Base-by-base conservation (phyloP, 2,888 invertebrate genomes). In the Caenorhabditis macrosperma region DNA sequence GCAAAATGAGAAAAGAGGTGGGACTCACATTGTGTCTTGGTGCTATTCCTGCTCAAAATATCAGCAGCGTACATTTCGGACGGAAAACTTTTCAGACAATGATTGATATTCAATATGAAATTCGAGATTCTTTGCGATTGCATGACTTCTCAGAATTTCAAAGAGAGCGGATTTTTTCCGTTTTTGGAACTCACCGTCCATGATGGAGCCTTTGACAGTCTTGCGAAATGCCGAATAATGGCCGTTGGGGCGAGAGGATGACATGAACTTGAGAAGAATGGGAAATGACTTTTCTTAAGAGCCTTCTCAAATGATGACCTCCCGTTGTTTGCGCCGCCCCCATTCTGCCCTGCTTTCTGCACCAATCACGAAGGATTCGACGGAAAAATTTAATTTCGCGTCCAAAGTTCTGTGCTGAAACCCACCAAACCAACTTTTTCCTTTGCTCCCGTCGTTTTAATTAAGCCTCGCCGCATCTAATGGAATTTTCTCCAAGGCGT, bases 251-350 rank as follows among this genome's bases (percentile, higher is more conserved):
- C 33, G 48, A 20, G 63, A 15, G 10, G 46, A 44, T 46, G 72
- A 57, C 48, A 63, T 55, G 46, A 60, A 60, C 22, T 60, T 26
- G 38, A 44, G 24, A n/a, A 61, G 71, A 71, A 63, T 63, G 17
- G 22, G 28, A 35, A 63, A 72, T 63, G 63, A 63, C 55, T 54
- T 59, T 52, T 35, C 52, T 60, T 33, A 35, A 44, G 60, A 60
- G 28, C 33, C 41, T 69, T 46, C 30, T 28, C 17, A 35, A 55
- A 55, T 48, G 72, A 63, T 72, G 72, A 72, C 72, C 63, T 69
- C 35, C 33, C 48, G 17, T 17, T 72, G 63, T 41, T 59, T 52
- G 59, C 59, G 50, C 74, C 74, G 57, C 59, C 74, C 35, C 17
- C 44, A 20, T 17, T 20, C 20, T 57, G 46, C 35, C 20, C 33